Conservation (phyloP, 2,888 invertebrate species). For the Fissipunctia ypsillon region DNA sequence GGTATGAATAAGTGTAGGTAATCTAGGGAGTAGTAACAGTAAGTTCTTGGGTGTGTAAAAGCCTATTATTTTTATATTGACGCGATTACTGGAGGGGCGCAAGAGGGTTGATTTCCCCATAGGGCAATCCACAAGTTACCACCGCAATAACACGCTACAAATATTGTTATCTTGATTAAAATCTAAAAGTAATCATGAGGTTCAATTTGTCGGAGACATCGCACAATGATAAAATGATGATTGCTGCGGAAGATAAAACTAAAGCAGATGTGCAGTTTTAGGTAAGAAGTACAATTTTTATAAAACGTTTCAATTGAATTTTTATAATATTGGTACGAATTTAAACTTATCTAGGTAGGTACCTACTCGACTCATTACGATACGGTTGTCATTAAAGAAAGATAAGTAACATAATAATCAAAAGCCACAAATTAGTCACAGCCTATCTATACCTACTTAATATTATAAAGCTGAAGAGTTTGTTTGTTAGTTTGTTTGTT, state of each 20-base stretch:
- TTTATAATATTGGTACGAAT: not conserved
- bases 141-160: constrained; percentile 67
- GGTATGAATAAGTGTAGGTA: not conserved
- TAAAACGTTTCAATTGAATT: not conserved
- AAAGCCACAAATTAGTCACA: not conserved
- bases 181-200: constrained; percentile 77
- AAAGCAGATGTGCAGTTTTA: constrained; percentile 20
- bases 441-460: no score
- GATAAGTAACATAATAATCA: not conserved
- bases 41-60: constrained; percentile 46
- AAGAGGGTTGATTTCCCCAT: constrained; percentile 79
- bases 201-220: constrained; percentile 65
- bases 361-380: constrained; percentile 1
- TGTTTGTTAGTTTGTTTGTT: no score
- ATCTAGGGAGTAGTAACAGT: not conserved
- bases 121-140: constrained; percentile 76
- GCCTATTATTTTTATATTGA: constrained; percentile 40
- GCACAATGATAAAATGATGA: constrained; percentile 37
- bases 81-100: constrained; percentile 24
- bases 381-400: not conserved
- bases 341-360: not conserved
- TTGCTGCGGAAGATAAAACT: constrained; percentile 32
- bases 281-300: not conserved
- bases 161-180: constrained; percentile 80
- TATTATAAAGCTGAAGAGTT: no score